These are phyloP conservation scores for Dynastes grantii DNA, from an alignment of 2,888 invertebrate species.

Conservation along the genomic window DNA sequence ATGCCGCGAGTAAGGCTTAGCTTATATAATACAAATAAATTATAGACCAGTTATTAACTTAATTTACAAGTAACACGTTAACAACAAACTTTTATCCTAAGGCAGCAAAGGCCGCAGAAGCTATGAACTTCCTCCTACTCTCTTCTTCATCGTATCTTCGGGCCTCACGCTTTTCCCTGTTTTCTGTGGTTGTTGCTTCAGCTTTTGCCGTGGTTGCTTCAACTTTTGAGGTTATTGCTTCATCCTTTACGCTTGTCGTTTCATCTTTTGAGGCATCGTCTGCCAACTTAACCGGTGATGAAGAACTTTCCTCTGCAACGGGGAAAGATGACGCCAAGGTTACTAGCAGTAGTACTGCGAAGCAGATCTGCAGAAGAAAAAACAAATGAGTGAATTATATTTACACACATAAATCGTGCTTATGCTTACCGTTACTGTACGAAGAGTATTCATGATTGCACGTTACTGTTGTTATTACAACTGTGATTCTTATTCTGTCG, in stretches of 20 bases:
- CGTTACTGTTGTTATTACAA: slow-evolving; percentile 13
- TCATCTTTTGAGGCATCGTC: background rate
- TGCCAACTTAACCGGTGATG: slow-evolving; percentile 1
- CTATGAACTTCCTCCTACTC: slow-evolving; percentile 33
- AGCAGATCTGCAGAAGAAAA: background rate
- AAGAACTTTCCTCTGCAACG: background rate
- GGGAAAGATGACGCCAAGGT: slow-evolving; percentile 13
- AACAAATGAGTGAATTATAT: background rate
- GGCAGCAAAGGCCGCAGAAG: slow-evolving; percentile 33
- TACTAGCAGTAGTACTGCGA: background rate
- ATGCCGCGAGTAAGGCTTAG: too few relatives aligned
- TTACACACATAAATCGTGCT: background rate
- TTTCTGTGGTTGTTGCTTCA: background rate
- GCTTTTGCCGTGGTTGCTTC: background rate
- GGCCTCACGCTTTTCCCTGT: slow-evolving; percentile 36
- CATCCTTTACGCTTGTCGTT: background rate
- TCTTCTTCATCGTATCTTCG: slow-evolving; percentile 9
- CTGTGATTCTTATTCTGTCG: background rate
- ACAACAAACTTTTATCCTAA: too few relatives aligned
- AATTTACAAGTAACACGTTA: too few relatives aligned
- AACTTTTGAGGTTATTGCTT: background rate
- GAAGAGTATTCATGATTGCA: slow-evolving; percentile 6
- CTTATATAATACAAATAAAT: too few relatives aligned
- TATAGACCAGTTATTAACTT: too few relatives aligned
- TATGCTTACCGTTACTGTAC: slow-evolving; percentile 26